Evolutionary conservation across 2,888 invertebrate species (phyloP).

Genomic region (Sarcophaga subvicina): DNA sequence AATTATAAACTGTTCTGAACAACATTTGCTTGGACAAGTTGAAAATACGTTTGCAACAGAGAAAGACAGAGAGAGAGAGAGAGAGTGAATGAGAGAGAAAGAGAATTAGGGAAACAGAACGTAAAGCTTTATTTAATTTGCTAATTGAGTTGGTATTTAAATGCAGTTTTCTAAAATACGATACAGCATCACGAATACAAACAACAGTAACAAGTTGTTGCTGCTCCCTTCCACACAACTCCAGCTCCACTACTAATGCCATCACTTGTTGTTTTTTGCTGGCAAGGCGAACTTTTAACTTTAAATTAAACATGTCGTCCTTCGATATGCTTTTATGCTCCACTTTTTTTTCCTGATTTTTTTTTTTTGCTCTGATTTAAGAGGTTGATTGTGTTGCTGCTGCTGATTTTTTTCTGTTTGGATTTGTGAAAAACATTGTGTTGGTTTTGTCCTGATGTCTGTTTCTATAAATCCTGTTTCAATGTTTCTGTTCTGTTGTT

Average conservation of each 20-base stretch:
- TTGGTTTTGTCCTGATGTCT: background rate
- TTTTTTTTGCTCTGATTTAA: background rate
- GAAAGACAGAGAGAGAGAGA: background rate
- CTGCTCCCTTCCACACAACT: background rate
- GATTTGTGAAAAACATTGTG: background rate
- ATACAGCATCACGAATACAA: background rate
- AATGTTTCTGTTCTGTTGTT: background rate
- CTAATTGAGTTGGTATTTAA: conserved; percentile 48
- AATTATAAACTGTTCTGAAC: conserved; percentile 11
- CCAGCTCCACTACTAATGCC: background rate
- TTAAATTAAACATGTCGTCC: conserved; percentile 20
- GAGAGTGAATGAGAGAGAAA: background rate
- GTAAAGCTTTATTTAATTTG: conserved; percentile 46
- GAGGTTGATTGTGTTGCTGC: background rate
- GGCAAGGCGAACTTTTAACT: background rate
- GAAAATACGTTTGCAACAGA: background rate
- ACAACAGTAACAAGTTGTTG: background rate
- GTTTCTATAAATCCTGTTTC: conserved; percentile 4
- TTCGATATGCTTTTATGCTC: background rate
- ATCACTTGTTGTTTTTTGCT: background rate
- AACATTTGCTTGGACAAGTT: background rate
- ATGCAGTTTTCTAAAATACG: conserved; percentile 11
- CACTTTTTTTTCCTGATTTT: background rate
- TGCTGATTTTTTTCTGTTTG: background rate
- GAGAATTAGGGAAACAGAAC: background rate